Percentiles rank a stretch among this genome's conserved stretches.
Evolutionary conservation across 2,888 invertebrate genomes (phyloP).

Genomic region (Caenorhabditis sp.): DNA sequence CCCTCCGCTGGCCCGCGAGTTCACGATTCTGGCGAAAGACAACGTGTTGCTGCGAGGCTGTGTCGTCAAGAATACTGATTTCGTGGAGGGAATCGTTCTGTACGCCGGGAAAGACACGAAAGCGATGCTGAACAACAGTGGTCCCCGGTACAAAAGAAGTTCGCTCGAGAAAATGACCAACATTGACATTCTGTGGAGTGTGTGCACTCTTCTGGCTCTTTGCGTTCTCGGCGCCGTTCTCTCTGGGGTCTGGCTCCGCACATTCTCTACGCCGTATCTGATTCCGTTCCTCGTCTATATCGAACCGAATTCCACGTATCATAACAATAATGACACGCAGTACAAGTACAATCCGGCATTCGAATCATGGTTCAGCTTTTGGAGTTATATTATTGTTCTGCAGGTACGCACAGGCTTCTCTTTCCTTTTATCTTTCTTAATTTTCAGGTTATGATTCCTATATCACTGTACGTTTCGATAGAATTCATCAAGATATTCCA

Average conservation of each 20-base stretch:
- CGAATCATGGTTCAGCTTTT: conserved; percentile 91
- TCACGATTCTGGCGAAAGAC: conserved; percentile 81
- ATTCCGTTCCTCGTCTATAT: conserved; percentile 62
- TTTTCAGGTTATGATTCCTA: conserved; percentile 92
- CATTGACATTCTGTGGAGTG: conserved; percentile 75
- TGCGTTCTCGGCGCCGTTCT: conserved; percentile 92
- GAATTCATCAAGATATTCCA: conserved; percentile 96
- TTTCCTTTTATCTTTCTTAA: background rate
- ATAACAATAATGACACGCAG: conserved; percentile 35
- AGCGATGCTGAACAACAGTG: conserved; percentile 96
- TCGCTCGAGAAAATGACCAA: conserved; percentile 81
- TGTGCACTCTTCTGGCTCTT: conserved; percentile 88
- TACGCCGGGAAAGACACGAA: conserved; percentile 95
- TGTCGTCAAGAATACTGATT: conserved; percentile 95
- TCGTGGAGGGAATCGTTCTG: conserved; percentile 94
- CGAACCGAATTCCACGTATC: conserved; percentile 32
- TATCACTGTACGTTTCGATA: conserved; percentile 95
- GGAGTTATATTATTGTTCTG: conserved; percentile 94
- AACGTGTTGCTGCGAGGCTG: conserved; percentile 94
- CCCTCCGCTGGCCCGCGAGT: conserved; percentile 84
- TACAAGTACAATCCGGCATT: conserved; percentile 72
- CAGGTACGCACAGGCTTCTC: conserved; percentile 84
- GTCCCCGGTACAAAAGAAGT: conserved; percentile 88
- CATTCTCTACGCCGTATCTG: conserved; percentile 46
- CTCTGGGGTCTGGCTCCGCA: conserved; percentile 60